Evolutionary conservation across 1,140 invertebrate genomes (phyloP), one percentile per base, ranked within the genome.

Genomic region (Panagrolaimus sp.): DNA sequence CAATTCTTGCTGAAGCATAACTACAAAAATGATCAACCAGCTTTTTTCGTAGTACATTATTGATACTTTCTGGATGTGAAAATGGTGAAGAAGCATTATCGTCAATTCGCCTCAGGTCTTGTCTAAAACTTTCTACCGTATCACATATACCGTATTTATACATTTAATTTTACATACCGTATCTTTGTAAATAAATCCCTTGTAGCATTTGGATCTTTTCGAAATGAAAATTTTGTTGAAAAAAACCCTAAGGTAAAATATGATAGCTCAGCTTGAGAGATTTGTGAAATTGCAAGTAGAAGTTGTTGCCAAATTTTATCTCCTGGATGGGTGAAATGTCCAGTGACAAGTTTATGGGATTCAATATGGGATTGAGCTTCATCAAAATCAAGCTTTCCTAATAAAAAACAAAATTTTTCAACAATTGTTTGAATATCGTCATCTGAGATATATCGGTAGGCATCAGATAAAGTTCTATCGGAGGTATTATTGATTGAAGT

Each of bases 11-110:
- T 28, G 21, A 12, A 28, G 21, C 21, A 58, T 58, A 28, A 28
- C 28, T 58, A 21, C 15, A 21, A 58, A 58, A 58, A 28, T 58
- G 52, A 21, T 58, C 52, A 28, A 58, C 52, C 8, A 58, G 21
- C 10, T n/a, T 58, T 58, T 58, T 14, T 26, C 52, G 52, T 10
- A 58, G 52, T 4, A 28, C 10, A 58, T 10, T 28, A 1, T 12
- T 17, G 0, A 28, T 58, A 28, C 10, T 12, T 21, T 28, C 52
- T 12, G 4, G 10, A 21, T 58, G 21, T 10, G 52, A 21, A 28
- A 21, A 55, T 10, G 52, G 14, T 21, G 52, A 58, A 26, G 10
- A 21, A 0, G 52, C 52, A 12, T 21, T 26, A 12, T 58, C 52
- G 5, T 58, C 4, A 4, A 58, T 58, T 21, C 52, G 15, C 4